phyloP scores from a whole-genome alignment of 30 jellyfish, hydroid and myxozoan genomes.

The Turritopsis rubra region DNA sequence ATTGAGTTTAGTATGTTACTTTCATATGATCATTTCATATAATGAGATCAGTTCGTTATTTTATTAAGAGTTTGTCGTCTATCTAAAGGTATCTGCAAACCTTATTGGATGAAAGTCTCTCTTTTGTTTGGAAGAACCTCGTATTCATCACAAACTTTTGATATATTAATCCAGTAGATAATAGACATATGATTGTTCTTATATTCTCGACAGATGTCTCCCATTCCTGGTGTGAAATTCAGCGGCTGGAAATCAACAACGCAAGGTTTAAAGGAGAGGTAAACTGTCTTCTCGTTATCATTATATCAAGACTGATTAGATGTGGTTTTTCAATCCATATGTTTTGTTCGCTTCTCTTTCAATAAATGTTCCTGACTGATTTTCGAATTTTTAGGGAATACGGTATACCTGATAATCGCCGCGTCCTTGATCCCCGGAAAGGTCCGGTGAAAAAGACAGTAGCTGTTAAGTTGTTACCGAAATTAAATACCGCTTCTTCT shows the following conservation, averaged over 20 bases:
- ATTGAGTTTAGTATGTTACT: neutral
- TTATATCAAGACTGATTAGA: neutral
- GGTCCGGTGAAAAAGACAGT: conserved; percentile 82
- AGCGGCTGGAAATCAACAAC: conserved; percentile 5
- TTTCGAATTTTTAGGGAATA: conserved; percentile 33
- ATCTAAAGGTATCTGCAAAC: no score
- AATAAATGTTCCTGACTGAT: neutral
- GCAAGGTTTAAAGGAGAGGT: neutral
- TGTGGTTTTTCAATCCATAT: no score
- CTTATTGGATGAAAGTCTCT: no score
- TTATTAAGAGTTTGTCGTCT: no score
- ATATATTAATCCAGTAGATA: no score
- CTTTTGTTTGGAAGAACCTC: no score
- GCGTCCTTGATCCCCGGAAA: conserved; percentile 70
- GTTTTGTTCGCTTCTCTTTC: neutral
- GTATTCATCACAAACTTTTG: no score
- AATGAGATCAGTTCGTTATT: no score
- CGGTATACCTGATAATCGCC: conserved; percentile 78
- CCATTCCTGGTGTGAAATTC: conserved; percentile 16
- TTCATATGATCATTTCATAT: neutral
- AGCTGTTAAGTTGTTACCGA: conserved; percentile 63
- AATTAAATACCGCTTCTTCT: conserved; percentile 15
- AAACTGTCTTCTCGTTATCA: neutral
- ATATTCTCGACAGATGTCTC: neutral
- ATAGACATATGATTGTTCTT: no score